Base-by-base conservation (phyloP, 2,888 invertebrate species). In the Crematogaster levior region DNA sequence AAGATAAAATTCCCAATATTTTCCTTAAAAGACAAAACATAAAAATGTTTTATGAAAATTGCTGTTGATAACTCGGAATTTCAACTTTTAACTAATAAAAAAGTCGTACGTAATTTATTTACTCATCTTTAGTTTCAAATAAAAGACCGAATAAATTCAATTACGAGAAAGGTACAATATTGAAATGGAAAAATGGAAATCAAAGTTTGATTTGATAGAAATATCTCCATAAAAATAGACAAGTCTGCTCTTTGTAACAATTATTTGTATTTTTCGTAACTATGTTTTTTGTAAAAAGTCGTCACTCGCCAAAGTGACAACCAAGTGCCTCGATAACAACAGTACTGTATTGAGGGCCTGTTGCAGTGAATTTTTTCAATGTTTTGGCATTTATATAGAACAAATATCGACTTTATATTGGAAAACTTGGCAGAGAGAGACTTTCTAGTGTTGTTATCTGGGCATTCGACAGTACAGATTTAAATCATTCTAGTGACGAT, bases 341-440 rank as follows among this genome's bases (percentile, higher is more conserved):
- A 24, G 65, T 21, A 53, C 34, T 65, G 34, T 34, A 56, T 58
- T 43, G 77, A 68, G 68, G 68, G 68, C 77, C 56, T 68, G 77
- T 66, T 77, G 68, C 56, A 68, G 77, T 56, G 68, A 79, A 79
- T 79, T 79, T 79, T 79, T 79, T 43, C 77, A 68, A 77, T 79
- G 77, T 79, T 79, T 79, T 68, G 77, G 77, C 68, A 79, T 79
- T 66, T 79, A 56, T 68, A 68, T 79, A 56, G 77, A 79, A 79
- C 77, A 68, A 66, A 79, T 79, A 68, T 79, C 77, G 66, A 79
- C 77, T 79, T 66, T 79, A 68, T 79, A 79, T 79, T 79, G 68
- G 68, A 79, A 79, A 79, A 79, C 77, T 79, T 79, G 77, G 43
- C 77, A 56, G 18, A 56, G 77, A 79, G 43, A 79, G 77, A 68